Evolutionary conservation across 2,113 vertebrate species (phyloP).

Genomic region (Raphicerus campestris): DNA sequence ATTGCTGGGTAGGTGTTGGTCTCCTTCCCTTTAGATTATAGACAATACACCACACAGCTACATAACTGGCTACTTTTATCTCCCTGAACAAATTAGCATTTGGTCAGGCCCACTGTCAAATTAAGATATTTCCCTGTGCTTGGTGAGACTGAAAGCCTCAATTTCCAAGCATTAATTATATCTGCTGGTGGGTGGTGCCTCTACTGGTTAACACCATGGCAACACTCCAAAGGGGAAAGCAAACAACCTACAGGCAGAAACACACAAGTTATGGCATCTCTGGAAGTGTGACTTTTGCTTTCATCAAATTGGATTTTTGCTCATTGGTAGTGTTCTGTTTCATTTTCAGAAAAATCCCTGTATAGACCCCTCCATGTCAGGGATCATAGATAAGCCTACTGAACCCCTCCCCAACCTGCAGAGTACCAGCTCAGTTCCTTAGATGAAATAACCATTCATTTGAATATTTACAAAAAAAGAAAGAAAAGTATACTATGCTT

Average conservation of each 20-base stretch:
- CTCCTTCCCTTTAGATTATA: slow-evolving; percentile 19
- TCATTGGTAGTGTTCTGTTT: slow-evolving; percentile 60
- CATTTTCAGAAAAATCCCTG: slow-evolving; percentile 2
- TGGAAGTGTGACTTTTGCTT: slow-evolving; percentile 32
- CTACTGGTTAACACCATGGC: slow-evolving; percentile 65
- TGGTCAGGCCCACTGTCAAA: slow-evolving; percentile 73
- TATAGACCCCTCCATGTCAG: background rate
- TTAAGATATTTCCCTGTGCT: slow-evolving; percentile 74
- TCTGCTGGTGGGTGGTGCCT: slow-evolving; percentile 43
- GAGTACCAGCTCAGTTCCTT: background rate
- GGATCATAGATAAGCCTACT: background rate
- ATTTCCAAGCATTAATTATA: slow-evolving; percentile 76
- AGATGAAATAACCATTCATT: background rate
- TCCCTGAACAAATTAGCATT: slow-evolving; percentile 74
- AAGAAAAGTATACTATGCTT: background rate
- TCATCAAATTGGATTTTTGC: slow-evolving; percentile 40
- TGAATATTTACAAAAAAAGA: background rate
- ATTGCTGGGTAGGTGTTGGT: slow-evolving; percentile 21
- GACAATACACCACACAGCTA: background rate
- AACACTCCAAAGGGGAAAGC: slow-evolving; percentile 58
- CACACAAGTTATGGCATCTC: slow-evolving; percentile 20
- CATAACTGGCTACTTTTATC: slow-evolving; percentile 58
- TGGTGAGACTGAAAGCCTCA: slow-evolving; percentile 70
- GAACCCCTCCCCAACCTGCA: background rate
- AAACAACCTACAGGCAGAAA: slow-evolving; percentile 45